Conservation (phyloP, 1,140 invertebrate species). For the Camponotus floridanus region DNA sequence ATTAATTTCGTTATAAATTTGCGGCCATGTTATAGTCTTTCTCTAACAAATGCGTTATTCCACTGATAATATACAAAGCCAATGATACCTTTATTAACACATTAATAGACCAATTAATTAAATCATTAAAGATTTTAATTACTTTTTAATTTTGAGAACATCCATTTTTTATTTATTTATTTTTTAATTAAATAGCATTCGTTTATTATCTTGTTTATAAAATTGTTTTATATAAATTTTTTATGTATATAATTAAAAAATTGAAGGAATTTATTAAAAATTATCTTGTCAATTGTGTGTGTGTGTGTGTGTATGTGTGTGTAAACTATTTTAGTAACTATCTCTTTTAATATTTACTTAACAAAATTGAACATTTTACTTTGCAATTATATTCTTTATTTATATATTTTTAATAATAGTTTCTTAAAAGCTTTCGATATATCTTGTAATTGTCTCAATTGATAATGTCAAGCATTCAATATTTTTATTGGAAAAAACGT, state of each 20-base stretch:
- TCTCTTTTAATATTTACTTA: background rate
- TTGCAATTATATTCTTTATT: background rate
- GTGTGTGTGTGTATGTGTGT: too few relatives aligned
- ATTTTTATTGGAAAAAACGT: background rate
- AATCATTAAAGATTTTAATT: slow-evolving; percentile 62
- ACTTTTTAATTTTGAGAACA: slow-evolving; percentile 1
- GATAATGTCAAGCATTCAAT: background rate
- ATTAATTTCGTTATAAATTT: slow-evolving; percentile 74
- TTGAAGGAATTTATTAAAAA: background rate
- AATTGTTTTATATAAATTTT: too few relatives aligned
- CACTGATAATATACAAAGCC: slow-evolving; percentile 37
- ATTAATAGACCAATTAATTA: slow-evolving; percentile 40
- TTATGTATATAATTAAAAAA: background rate
- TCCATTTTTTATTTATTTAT: background rate
- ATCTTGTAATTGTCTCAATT: background rate
- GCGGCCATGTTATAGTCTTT: slow-evolving; percentile 56
- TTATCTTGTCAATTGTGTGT: background rate
- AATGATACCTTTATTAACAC: slow-evolving; percentile 46
- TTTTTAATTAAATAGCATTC: background rate
- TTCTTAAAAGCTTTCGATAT: background rate
- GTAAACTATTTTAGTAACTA: background rate
- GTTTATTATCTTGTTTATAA: too few relatives aligned
- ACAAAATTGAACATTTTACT: background rate
- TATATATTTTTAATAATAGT: background rate
- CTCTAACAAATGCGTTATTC: slow-evolving; percentile 33